Evolutionary conservation across 1,140 invertebrate genomes (phyloP), one percentile per base, ranked within the genome.

Genomic region (Coelopa frigida): DNA sequence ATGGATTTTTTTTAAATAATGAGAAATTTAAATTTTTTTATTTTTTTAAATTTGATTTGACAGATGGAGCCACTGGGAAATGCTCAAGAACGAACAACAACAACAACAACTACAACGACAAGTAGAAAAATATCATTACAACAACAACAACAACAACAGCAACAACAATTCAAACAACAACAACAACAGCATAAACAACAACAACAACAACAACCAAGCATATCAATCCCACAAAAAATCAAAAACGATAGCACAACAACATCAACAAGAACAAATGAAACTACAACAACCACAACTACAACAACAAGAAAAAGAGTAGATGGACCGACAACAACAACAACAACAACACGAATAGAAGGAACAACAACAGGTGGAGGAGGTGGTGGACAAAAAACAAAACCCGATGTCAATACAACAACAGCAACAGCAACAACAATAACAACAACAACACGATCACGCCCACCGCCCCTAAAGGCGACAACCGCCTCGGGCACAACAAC

Each of bases 391-490:
- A 20, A 7, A 15, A 20, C 17, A 2, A 10, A 4, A 15, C 33
- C 33, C 33, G 5, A 5, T 7, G 20, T 20, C 33, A 35, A 43
- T 40, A 7, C 47, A 45, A 8, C 46, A 38, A 21, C 49, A 49
- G 8, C 50, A 42, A 22, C 54, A 44, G 31, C 46, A 26, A 24
- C 24, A 15, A 24, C 27, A 37, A 32, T 44, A 27, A 20, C 36
- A 39, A 39, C 24, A 33, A 22, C 22, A 37, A 58, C 48, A 60
- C 57, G 7, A 62, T 58, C 32, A 64, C 57, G 62, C 7, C 55
- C 63, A 39, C 57, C 63, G 31, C 57, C 63, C 7, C 43, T 67
- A 3, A 66, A 67, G 50, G 56, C 62, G 47, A 58, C 60, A n/a
- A 64, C 51, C 15, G 52, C 58, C 20, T 63, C 55, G 23, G 56